Base-by-base conservation (phyloP, 2,113 vertebrate species). In the Machaerirhynchus nigripectus region DNA sequence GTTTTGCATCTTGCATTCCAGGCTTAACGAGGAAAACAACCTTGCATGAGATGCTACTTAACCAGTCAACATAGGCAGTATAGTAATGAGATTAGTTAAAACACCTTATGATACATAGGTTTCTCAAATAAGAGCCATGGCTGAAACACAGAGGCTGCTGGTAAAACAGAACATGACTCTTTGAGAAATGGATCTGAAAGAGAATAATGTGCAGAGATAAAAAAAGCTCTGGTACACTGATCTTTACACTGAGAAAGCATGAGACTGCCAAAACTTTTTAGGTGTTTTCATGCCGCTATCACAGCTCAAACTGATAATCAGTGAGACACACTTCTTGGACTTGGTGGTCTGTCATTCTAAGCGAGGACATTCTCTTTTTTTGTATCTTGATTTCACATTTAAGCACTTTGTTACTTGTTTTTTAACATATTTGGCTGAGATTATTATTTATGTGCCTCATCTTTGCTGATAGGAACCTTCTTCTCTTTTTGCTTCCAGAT, bases 11-110 rank as follows among this genome's bases (percentile, higher is more conserved):
- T 84, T 73, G 56, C 44, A 75, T 80, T 44, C 64, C 42, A 63
- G 52, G 37, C 31, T 97, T 92, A 96, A 95, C 5, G 11, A 92
- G 75, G 46, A 91, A 87, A 90, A 52, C 33, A 67, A 26, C 40
- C 49, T 87, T 84, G 60, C 2, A 0, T 53, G 73, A 87, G 40
- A 81, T 56, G 63, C 42, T 50, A 56, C n/a, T 87, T 90, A 94
- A 87, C 67, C 17, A 77, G 88, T 84, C 86, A 93, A 76, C 89
- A 95, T 27, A 85, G 57, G 64, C 78, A 77, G 28, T 50, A 30
- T 39, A 52, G 33, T 75, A 91, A 92, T 77, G 82, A 92, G 23
- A 59, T 33, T 70, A 94, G 96, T 94, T 95, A 90, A 88, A 96
- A 87, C 46, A 76, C 77, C 59, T 95, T 93, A 76, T 86, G 65